Evolutionary conservation across 2,797 vertebrate species (phyloP).

Genomic region (Onychomys arenicola): DNA sequence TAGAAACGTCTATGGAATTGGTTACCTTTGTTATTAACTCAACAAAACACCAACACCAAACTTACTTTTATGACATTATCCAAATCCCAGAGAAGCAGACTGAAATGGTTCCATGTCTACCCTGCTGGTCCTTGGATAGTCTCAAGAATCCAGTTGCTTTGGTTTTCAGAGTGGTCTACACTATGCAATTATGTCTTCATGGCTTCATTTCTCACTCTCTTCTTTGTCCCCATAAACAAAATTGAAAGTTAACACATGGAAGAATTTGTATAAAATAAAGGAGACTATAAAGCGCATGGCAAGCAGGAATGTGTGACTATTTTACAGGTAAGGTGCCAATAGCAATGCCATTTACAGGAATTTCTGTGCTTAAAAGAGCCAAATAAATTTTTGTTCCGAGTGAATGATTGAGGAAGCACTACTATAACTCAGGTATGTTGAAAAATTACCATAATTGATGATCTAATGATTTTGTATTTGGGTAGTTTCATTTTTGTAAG

Average conservation of each 20-base stretch:
- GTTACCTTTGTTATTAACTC: background rate
- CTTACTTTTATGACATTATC: background rate
- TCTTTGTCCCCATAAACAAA: background rate
- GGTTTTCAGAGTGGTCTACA: background rate
- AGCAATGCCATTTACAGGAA: background rate
- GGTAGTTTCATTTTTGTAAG: background rate
- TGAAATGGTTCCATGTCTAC: background rate
- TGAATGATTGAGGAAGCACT: background rate
- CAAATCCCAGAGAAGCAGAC: background rate
- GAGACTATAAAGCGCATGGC: background rate
- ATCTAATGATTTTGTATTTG: background rate
- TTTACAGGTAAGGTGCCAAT: background rate
- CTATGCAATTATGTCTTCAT: background rate
- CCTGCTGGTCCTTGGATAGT: background rate
- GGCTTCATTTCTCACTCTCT: background rate
- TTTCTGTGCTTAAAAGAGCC: background rate
- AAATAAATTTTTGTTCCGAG: background rate
- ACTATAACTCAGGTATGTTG: background rate
- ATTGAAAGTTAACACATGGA: conserved; percentile 32
- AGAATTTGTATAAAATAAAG: conserved; percentile 28
- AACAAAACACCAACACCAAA: background rate
- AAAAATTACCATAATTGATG: conserved; percentile 13
- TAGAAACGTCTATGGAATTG: background rate
- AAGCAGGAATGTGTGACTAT: background rate
- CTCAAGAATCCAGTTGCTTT: background rate